phyloP scores from a whole-genome alignment of 1,140 invertebrate genomes.

The Euborellia annulipes region DNA sequence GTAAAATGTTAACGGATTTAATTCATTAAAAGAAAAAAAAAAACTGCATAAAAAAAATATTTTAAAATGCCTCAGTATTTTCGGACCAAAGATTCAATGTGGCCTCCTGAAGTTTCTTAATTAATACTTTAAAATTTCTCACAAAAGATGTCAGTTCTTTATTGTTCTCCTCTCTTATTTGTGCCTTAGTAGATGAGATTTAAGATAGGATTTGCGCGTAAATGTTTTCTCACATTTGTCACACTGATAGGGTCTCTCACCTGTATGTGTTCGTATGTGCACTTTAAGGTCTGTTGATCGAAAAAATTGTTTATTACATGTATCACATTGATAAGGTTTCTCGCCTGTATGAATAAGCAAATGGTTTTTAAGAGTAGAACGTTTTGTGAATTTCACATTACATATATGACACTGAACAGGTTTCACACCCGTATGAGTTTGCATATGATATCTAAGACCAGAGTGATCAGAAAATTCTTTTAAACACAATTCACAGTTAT shows the following conservation, averaged over 20 bases:
- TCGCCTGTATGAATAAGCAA: constrained; percentile 29
- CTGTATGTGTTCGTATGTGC: constrained; percentile 39
- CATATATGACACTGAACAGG: constrained; percentile 33
- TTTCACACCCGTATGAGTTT: constrained; percentile 38
- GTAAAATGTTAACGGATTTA: too few species aligned
- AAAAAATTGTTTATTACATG: constrained; percentile 29
- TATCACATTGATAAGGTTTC: constrained; percentile 30
- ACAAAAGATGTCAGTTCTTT: too few species aligned
- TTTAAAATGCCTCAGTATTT: too few species aligned
- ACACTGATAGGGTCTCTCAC: constrained; percentile 29
- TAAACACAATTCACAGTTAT: constrained; percentile 24
- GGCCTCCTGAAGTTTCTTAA: too few species aligned
- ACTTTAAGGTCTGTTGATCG: constrained; percentile 38
- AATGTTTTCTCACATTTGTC: constrained; percentile 16
- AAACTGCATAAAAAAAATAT: too few species aligned
- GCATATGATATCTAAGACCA: constrained; percentile 33
- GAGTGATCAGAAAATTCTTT: constrained; percentile 30
- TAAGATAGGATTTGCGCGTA: constrained; percentile 18
- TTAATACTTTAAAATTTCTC: too few species aligned
- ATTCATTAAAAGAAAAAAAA: too few species aligned
- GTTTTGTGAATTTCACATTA: constrained; percentile 34
- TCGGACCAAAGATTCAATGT: too few species aligned
- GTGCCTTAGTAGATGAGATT: constrained; percentile 45
- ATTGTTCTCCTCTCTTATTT: too few species aligned
- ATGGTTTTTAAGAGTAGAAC: constrained; percentile 24